A percentile compares a stretch with the other conserved stretches of the same genome.
phyloP scores from a whole-genome alignment of 2,797 vertebrate species.

The Mus spretus region DNA sequence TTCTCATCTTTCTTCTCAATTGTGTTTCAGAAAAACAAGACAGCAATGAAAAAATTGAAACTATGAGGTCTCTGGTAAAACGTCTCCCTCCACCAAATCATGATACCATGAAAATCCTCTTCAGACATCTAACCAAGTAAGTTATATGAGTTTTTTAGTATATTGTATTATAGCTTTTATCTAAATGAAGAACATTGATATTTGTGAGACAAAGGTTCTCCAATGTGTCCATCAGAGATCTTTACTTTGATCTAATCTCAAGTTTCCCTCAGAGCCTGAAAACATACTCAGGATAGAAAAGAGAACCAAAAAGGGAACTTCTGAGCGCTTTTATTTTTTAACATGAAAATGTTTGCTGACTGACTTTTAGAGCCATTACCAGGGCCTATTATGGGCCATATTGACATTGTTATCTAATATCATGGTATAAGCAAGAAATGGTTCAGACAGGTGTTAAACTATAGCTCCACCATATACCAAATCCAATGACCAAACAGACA shows the following conservation, averaged over 20 bases:
- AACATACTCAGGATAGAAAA: background rate
- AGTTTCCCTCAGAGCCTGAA: constrained; percentile 9
- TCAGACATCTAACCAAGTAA: constrained; percentile 95
- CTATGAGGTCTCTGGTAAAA: constrained; percentile 91
- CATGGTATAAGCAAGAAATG: constrained; percentile 27
- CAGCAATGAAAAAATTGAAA: constrained; percentile 88
- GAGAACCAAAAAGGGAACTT: background rate
- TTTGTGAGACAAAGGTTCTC: constrained; percentile 51
- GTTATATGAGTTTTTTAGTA: constrained; percentile 74
- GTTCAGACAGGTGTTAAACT: constrained; percentile 29
- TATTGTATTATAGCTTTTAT: constrained; percentile 17
- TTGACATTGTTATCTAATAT: constrained; percentile 48
- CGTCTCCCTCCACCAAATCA: constrained; percentile 94
- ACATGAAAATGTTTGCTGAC: constrained; percentile 20
- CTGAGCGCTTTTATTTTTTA: constrained; percentile 50
- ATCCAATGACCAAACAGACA: background rate
- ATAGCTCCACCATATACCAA: background rate
- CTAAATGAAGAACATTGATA: constrained; percentile 24
- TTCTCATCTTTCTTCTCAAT: constrained; percentile 31
- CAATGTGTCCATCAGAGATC: background rate
- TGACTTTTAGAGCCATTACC: background rate
- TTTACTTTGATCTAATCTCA: constrained; percentile 1
- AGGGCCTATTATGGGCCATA: background rate
- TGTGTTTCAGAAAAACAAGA: constrained; percentile 92
- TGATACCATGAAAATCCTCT: constrained; percentile 95